Evolutionary conservation across 2,113 vertebrate genomes (phyloP).

Genomic region (Sylvicapra grimmia): DNA sequence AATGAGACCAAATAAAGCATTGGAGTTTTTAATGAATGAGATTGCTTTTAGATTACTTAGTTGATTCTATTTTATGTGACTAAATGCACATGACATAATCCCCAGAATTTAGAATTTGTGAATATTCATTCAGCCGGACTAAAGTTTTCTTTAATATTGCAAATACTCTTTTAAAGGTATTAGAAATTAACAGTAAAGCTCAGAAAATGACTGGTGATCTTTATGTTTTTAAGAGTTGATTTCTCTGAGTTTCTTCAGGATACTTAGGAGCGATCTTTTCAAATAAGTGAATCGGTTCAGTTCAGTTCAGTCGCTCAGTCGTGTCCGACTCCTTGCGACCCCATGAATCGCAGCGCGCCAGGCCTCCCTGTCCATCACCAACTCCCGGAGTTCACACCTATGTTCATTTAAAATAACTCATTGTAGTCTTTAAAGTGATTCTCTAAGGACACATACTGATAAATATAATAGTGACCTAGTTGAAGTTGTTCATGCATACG

Average conservation of each 20-base stretch:
- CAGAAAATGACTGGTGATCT: not conserved
- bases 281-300: not conserved
- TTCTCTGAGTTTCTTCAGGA: not conserved
- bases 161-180: not conserved
- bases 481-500: not conserved
- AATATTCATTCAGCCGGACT: not conserved
- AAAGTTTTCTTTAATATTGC: not conserved
- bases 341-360: too few relatives aligned
- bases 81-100: not conserved
- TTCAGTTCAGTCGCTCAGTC: too few relatives aligned
- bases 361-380: too few relatives aligned
- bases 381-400: too few relatives aligned
- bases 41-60: not conserved
- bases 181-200: not conserved
- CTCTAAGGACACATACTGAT: not conserved
- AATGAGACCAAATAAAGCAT: not conserved
- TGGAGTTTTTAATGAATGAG: not conserved
- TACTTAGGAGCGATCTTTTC: not conserved
- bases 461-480: not conserved
- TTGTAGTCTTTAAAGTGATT: not conserved
- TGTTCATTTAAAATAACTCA: not conserved
- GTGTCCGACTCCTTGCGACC: too few relatives aligned
- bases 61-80: not conserved
- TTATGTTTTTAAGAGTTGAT: not conserved
- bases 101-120: not conserved